Evolutionary conservation across 2,113 vertebrate species (phyloP), one percentile per base, ranked within the genome.

Genomic region (Ranitomeya variabilis): DNA sequence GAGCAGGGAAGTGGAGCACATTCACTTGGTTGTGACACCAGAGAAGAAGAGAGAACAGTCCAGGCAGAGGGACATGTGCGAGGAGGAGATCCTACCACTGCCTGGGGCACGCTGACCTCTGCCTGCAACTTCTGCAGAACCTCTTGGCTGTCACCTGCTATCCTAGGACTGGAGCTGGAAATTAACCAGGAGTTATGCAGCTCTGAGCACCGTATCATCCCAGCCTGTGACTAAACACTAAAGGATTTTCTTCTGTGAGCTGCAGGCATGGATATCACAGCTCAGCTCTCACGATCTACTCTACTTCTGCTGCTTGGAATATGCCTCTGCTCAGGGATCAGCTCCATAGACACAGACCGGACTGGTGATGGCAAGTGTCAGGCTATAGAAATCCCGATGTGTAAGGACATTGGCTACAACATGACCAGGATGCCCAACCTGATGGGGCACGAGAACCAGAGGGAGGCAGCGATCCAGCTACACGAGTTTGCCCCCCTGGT

Each of bases 321-420:
- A 73, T 9, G 91, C 9, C 67, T 90, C 82, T 95, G 95, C 86
- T 90, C 93, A 0, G 96, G 96, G 55, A 98, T 99, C 83, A 96
- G 98, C 93, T 97, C 98, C 86, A 94, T 98, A 87, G 98, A 99
- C 93, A 90, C 92, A 0, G 97, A 98, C 76, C 97, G 97, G 10
- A 96, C 97, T 0, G 96, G 96, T 0, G 97, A 98, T 89, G 96
- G 97, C 77, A 94, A 94, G 89, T 99, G 98, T 94, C 98, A 99
- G 85, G 94, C 97, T 79, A 96, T 99, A 6, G 96, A 93, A 69
- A 99, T 99, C 94, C 97, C 98, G 57, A 96, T 97, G 95, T 99
- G 98, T 90, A 97, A 96, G 91, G 98, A 98, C 90, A 99, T 99
- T 1, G 98, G 98, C 91, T 99, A 99, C 94, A 99, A 99, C 94